phyloP scores from a whole-genome alignment of 2,797 vertebrate species.

The Sarcophilus harrisii region DNA sequence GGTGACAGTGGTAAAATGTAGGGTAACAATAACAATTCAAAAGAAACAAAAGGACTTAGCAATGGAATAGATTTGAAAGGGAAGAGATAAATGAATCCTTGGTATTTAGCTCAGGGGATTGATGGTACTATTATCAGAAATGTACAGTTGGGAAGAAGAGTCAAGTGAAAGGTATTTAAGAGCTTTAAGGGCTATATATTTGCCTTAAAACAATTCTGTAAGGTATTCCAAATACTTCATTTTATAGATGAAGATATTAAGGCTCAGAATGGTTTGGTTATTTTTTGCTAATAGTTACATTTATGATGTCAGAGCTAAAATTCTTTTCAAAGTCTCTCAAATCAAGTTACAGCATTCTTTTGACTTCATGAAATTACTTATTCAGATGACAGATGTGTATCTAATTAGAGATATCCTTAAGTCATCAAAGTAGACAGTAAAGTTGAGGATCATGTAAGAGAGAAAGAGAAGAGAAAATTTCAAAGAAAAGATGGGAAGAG shows the following conservation, averaged over 20 bases:
- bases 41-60: not conserved
- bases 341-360: not conserved
- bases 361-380: not conserved
- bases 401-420: not conserved
- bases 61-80: not conserved
- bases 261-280: not conserved
- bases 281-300: not conserved
- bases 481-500: constrained; percentile 10
- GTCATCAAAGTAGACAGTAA: constrained; percentile 7
- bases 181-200: not conserved
- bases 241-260: not conserved
- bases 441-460: not conserved
- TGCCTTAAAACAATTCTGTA: not conserved
- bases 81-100: not conserved
- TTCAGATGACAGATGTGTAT: not conserved
- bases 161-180: not conserved
- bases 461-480: constrained; percentile 27
- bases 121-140: not conserved
- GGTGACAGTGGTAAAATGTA: not conserved
- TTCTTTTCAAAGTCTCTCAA: not conserved
- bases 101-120: not conserved
- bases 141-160: not conserved
- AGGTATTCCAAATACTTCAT: not conserved
- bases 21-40: not conserved
- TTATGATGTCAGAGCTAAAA: not conserved